Evolutionary conservation across 2,113 vertebrate genomes (phyloP), one percentile per base, ranked within the genome.

Genomic region (Coryphaenoides rupestris): DNA sequence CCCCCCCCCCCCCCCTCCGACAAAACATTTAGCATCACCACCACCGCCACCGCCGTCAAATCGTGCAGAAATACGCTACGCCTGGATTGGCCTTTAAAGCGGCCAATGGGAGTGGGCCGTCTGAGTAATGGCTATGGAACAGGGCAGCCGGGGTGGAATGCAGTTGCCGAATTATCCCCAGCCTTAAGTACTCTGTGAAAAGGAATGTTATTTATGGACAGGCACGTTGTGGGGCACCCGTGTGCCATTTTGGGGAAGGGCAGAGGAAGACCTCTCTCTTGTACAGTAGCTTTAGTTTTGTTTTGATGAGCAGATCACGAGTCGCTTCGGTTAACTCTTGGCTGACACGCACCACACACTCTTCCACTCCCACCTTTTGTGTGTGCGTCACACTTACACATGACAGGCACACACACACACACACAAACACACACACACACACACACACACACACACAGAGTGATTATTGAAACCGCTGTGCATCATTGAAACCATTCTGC

Each of bases 61-160:
- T 80, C 73, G 73, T 72, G 80, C 78, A 83, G 66, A 84, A 63
- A 75, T 83, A 65, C 33, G 19, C 74, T 83, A 55, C 76, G 75
- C 61, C 40, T 60, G 40, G 57, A 66, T 69, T 65, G 69, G 76
- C 78, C 57, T 69, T 58, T 55, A 24, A 55, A 67, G 46, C 22
- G 13, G 16, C 46, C 46, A 40, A 76, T 62, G 70, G 75, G 71
- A 77, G 64, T 10, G 10, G 70, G 58, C 62, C 64, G 63, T 57
- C 12, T 59, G 68, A 70, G 19, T 65, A 24, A 15, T 12, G 65
- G 83, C 82, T 83, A 79, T 86, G 82, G 84, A 78, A 88, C 77
- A 69, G 72, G 64, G 63, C 78, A n/a, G n/a, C n/a, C n/a, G n/a
- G 63, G 54, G 24, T 74, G 79, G 81, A 83, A 86, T 83, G 81